Evolutionary conservation across 2,888 invertebrate species (phyloP).

Genomic region (Caradrina kadenii): DNA sequence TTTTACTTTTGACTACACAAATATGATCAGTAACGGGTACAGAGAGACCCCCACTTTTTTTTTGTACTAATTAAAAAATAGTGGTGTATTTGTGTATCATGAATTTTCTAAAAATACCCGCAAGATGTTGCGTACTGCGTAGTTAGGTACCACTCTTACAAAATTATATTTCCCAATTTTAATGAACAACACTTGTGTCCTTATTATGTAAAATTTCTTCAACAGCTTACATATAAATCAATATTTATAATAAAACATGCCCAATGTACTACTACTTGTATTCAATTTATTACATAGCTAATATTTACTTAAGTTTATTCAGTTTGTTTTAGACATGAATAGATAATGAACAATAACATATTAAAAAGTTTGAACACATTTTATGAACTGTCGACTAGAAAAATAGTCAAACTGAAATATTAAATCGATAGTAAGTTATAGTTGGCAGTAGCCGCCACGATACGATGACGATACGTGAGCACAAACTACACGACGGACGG

Average conservation of each 20-base stretch:
- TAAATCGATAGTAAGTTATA: too few species aligned
- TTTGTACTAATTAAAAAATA: too few species aligned
- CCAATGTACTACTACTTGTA: constrained; percentile 30
- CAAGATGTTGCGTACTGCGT: constrained; percentile 7
- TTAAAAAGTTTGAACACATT: background rate
- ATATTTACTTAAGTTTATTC: constrained; percentile 30
- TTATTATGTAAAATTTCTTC: constrained; percentile 40
- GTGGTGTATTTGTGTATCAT: too few species aligned
- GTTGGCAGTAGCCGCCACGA: too few species aligned
- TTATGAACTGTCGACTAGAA: background rate
- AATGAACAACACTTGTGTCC: constrained; percentile 50
- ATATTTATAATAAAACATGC: constrained; percentile 23
- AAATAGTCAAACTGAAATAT: background rate
- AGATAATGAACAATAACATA: background rate
- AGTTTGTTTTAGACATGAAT: constrained; percentile 5
- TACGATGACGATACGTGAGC: too few species aligned
- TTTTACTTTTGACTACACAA: too few species aligned
- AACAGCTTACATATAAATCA: constrained; percentile 9
- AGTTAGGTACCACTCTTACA: constrained; percentile 3
- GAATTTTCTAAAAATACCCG: constrained; percentile 8
- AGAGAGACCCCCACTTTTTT: too few species aligned
- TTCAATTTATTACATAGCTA: constrained; percentile 25
- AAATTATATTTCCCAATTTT: constrained; percentile 30
- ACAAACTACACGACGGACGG: too few species aligned
- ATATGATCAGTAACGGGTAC: too few species aligned